Conservation (phyloP, 2,113 vertebrate species). For the Microtus montanus region DNA sequence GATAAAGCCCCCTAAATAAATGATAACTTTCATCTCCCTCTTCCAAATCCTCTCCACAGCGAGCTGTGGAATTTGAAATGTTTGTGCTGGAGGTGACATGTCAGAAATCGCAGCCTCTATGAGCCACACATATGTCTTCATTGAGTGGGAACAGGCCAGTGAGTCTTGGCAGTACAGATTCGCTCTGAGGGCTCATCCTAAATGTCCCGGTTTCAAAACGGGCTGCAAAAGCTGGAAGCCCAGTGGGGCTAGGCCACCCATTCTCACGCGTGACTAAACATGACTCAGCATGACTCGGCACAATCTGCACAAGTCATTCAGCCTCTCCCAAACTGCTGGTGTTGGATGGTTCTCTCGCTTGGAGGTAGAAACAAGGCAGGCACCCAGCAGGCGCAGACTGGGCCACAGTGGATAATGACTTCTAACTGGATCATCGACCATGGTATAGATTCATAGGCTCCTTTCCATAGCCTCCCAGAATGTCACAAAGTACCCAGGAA, state of each 20-base stretch:
- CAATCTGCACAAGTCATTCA: background rate
- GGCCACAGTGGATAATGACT: background rate
- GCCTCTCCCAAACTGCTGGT: background rate
- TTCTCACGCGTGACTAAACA: background rate
- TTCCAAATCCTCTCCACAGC: constrained; percentile 79
- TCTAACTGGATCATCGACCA: background rate
- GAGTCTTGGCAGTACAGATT: background rate
- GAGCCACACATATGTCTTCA: background rate
- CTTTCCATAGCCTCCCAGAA: background rate
- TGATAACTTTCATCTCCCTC: constrained; percentile 67
- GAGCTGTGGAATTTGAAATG: constrained; percentile 69
- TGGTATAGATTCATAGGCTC: too few relatives aligned
- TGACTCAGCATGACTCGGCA: background rate
- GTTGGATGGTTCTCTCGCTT: background rate
- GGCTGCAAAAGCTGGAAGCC: background rate
- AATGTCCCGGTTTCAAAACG: background rate
- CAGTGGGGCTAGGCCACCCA: background rate
- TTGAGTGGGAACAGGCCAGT: background rate
- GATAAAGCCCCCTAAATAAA: constrained; percentile 77
- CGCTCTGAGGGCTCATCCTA: background rate
- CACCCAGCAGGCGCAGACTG: background rate
- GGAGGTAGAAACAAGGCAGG: background rate
- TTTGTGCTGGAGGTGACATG: constrained; percentile 13
- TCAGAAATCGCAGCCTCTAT: background rate
- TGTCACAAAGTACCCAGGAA: background rate